Evolutionary conservation across 2,797 vertebrate species (phyloP).

Genomic region (Lagorchestes hirsutus): DNA sequence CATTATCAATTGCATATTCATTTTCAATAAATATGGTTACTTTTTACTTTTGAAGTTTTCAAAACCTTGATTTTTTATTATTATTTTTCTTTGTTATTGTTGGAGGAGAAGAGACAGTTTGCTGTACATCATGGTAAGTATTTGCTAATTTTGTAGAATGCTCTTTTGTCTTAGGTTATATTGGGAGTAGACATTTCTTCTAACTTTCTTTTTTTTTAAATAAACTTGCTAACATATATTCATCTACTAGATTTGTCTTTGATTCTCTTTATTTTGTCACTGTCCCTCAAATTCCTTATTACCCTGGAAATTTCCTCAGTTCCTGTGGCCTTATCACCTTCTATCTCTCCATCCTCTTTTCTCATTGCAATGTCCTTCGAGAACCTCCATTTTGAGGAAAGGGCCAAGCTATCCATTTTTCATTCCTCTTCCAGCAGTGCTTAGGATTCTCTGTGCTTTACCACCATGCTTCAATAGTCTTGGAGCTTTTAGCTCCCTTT

Average conservation of each 20-base stretch:
- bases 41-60: conserved; percentile 59
- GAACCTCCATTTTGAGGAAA: not conserved
- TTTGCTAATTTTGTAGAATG: conserved; percentile 34
- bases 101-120: not conserved
- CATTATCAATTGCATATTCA: conserved; percentile 45
- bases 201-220: not conserved
- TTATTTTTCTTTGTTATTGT: not conserved
- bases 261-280: not conserved
- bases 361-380: not conserved
- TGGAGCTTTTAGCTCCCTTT: not conserved
- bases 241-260: not conserved
- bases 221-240: not conserved
- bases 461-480: not conserved
- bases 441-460: not conserved
- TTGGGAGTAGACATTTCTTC: not conserved
- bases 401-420: not conserved
- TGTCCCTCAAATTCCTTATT: not conserved
- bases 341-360: not conserved
- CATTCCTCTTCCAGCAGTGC: not conserved
- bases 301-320: not conserved
- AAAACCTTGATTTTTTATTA: not conserved
- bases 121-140: not conserved
- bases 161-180: conserved; percentile 33
- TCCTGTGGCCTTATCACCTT: not conserved
- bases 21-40: conserved; percentile 2